Evolutionary conservation across 2,888 invertebrate species (phyloP).

Genomic region (Arge pagana): DNA sequence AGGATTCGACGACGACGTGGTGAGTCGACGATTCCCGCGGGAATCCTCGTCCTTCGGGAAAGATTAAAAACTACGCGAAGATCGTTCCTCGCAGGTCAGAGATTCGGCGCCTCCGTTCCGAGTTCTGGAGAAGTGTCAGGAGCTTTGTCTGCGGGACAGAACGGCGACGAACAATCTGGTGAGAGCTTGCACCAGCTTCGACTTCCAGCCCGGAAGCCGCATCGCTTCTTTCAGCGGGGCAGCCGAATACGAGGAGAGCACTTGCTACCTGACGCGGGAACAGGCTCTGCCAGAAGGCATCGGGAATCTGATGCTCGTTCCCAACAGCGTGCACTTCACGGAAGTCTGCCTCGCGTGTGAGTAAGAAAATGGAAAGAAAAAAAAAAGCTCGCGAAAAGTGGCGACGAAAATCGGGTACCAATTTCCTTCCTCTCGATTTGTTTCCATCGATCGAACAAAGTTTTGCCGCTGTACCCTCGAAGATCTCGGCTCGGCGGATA

Average conservation of each 20-base stretch:
- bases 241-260: slow-evolving; percentile 86
- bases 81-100: slow-evolving; percentile 62
- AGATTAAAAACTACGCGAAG: neutral
- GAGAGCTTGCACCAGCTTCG: slow-evolving; percentile 84
- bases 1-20: slow-evolving; percentile 88
- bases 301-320: slow-evolving; percentile 85
- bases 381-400: neutral
- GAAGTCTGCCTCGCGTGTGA: slow-evolving; percentile 89
- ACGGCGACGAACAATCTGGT: slow-evolving; percentile 79
- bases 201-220: slow-evolving; percentile 87
- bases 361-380: slow-evolving; percentile 49
- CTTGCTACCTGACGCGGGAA: slow-evolving; percentile 83
- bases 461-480: too few relatives aligned
- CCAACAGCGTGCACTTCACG: slow-evolving; percentile 87
- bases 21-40: slow-evolving; percentile 56
- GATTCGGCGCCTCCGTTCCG: slow-evolving; percentile 85
- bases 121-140: slow-evolving; percentile 87
- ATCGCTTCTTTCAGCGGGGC: slow-evolving; percentile 79
- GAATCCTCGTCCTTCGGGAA: neutral
- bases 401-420: neutral
- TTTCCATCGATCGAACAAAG: slow-evolving; percentile 2
- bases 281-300: slow-evolving; percentile 88
- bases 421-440: neutral
- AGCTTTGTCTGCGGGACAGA: slow-evolving; percentile 81
- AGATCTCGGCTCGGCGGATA: too few relatives aligned